Evolutionary conservation across 2,797 vertebrate genomes (phyloP), one percentile per base, ranked within the genome.

Genomic region (Coilia nasus): DNA sequence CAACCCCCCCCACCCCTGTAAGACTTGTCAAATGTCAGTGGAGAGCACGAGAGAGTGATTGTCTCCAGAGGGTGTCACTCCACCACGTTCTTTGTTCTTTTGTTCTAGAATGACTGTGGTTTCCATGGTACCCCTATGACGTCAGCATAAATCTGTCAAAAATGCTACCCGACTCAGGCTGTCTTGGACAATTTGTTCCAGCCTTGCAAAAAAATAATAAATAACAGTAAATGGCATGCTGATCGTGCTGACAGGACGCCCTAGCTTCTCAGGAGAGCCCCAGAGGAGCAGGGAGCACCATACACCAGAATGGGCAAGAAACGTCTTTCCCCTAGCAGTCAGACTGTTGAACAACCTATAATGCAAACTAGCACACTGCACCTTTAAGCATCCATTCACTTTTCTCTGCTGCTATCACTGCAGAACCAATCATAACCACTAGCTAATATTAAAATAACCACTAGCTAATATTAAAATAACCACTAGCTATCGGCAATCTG

Each of bases 131-230:
- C 85, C 88, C 14, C 35, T 28, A 84, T 82, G 62, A 88, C 87
- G 87, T 85, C 83, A 84, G 86, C 87, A 87, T 83, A 85, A 91
- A 88, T 86, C 83, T 87, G 88, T 81, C 86, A 64, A 64, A 80
- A 3, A 86, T 84, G 85, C 85, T 88, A 87, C 87, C 86, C 56
- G 87, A 88, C 84, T 83, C 84, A 19, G 56, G 50, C 54, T 75
- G 46, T 47, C 86, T 84, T 82, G 81, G 82, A 87, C 83, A 86
- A 47, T 47, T 47, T 47, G 67, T 78, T 86, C 88, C 83, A 85
- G 81, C 84, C 89, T 87, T 85, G 86, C 86, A 87, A 88, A 31
- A 83, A 85, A 82, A 86, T 89, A 88, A 91, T 89, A 89, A 88
- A 86, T 75, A 85, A 86, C 88, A 88, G 86, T 82, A 47, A 47